Percentiles rank a stretch among this genome's conserved stretches.
These are phyloP conservation scores for Crambe crambe DNA, from an alignment of 37 sponge, comb jelly and placozoan species.

Conservation along the genomic window DNA sequence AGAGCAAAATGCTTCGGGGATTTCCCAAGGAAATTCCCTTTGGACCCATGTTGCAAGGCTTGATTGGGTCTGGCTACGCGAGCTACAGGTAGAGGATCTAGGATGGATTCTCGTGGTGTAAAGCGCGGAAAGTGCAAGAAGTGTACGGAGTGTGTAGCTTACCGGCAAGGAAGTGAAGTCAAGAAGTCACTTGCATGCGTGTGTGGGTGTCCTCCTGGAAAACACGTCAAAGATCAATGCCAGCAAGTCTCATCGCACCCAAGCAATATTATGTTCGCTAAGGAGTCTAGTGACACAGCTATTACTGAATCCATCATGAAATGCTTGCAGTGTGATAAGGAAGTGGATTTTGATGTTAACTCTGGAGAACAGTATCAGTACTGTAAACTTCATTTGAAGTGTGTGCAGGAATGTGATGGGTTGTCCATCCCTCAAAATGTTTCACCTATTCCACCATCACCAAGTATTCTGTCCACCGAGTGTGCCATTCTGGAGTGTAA, in stretches of 20 bases:
- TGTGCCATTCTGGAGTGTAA: constrained; percentile 76
- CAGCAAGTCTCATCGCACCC: neutral
- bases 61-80: too few relatives aligned
- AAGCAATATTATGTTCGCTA: neutral
- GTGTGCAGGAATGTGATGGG: neutral
- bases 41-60: neutral
- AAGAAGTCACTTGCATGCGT: neutral
- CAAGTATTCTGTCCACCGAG: neutral
- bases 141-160: constrained; percentile 22
- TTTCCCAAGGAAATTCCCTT: neutral
- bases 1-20: too few relatives aligned
- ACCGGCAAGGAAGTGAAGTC: neutral
- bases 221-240: neutral
- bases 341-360: constrained; percentile 54
- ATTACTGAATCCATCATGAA: neutral
- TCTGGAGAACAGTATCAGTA: constrained; percentile 23
- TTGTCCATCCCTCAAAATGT: neutral
- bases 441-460: constrained; percentile 7
- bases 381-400: constrained; percentile 10
- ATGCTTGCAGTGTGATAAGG: constrained; percentile 21
- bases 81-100: too few relatives aligned
- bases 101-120: constrained; percentile 42
- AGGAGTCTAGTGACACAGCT: neutral
- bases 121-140: constrained; percentile 41
- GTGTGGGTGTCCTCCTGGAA: constrained; percentile 39